Base-by-base conservation (phyloP, 2,797 vertebrate genomes). In the Tangara arthus region DNA sequence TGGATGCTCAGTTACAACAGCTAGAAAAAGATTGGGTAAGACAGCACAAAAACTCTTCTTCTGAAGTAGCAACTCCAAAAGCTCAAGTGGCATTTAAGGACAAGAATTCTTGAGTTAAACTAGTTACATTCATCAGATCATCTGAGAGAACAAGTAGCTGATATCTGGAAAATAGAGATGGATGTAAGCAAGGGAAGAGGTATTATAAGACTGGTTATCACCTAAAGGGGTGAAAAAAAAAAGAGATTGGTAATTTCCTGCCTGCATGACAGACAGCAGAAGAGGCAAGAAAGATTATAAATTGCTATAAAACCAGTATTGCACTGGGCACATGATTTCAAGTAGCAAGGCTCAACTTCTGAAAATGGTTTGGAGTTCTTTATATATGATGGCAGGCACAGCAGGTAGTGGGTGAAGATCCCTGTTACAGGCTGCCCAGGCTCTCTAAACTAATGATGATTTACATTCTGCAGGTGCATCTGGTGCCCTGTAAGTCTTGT, bases 181-280 rank as follows among this genome's bases (percentile, higher is more conserved):
- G 66, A 84, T 69, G 23, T 49, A 83, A 82, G 44, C 52, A 89
- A 92, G 34, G 23, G n/a, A 92, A 93, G 30, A 85, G 21, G 60
- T 60, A 85, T 92, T 60, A 85, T 92, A 82, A 73, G 87, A 76
- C 52, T 53, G 19, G 59, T 59, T 42, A 82, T 85, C 35, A 52
- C 49, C 64, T 46, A 64, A 3, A 2, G 42, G 23, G 13, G 12
- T 42, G 12, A 7, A 1, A 17, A 11, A 44, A 4, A 23, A 0
- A 0, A 59, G 5, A 69, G 14, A 82, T 10, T 71, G 27, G 32
- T 60, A 79, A 85, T 80, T 92, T 56, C 64, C 37, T 63, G 44
- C 32, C 73, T 69, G 28, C 26, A 44, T 34, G 41, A 87, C 49
- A 94, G 64, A 24, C 60, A 91, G 34, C 17, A 82, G 53, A 92